Evolutionary conservation across 2,888 invertebrate genomes (phyloP).

Genomic region (Patella depressa): DNA sequence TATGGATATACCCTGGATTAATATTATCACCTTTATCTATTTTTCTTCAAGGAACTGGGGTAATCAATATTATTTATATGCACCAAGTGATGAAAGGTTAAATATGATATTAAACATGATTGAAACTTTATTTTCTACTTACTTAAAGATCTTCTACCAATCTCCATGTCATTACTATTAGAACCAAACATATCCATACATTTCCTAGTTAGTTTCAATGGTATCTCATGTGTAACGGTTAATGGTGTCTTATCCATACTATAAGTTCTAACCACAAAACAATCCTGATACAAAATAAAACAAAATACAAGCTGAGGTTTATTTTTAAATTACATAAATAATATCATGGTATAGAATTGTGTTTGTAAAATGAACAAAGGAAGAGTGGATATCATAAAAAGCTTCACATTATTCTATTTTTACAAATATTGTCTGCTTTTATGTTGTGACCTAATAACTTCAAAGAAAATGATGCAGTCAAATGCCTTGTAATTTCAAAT

Average conservation of each 20-base stretch:
- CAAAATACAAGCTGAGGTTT: not conserved
- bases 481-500: no score
- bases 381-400: no score
- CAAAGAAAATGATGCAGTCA: no score
- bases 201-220: constrained; percentile 83
- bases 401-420: no score
- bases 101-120: no score
- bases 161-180: constrained; percentile 81
- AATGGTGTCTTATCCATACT: constrained; percentile 77
- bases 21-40: no score
- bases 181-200: constrained; percentile 84
- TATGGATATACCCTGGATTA: no score
- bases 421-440: no score
- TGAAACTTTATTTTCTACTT: constrained; percentile 37
- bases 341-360: not conserved
- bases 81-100: not conserved
- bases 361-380: no score
- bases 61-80: not conserved
- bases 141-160: constrained; percentile 67
- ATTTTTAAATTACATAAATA: not conserved
- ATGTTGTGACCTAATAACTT: no score
- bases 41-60: no score
- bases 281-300: constrained; percentile 76
- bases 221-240: constrained; percentile 77
- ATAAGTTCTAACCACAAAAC: constrained; percentile 83